These are phyloP conservation scores for Hycleus phaleratus DNA, from an alignment of 1,140 invertebrate species.

Conservation along the genomic window DNA sequence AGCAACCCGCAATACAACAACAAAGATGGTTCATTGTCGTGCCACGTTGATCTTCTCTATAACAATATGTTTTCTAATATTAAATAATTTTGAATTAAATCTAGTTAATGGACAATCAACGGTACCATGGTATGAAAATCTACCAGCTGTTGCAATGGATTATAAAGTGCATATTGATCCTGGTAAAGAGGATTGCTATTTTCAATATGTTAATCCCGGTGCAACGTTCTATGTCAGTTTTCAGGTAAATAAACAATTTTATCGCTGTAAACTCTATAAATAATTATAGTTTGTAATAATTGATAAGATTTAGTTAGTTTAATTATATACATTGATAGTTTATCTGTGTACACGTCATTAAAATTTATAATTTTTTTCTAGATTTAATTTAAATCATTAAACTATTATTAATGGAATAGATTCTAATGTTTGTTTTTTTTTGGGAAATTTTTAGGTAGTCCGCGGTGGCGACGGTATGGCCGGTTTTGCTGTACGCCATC, in stretches of 20 bases:
- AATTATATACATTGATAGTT: no score
- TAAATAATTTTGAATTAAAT: slow-evolving; percentile 8
- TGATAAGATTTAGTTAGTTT: no score
- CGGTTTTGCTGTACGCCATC: slow-evolving; percentile 83
- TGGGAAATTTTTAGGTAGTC: slow-evolving; percentile 52
- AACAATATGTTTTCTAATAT: slow-evolving; percentile 3
- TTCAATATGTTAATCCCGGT: slow-evolving; percentile 82
- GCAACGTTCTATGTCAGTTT: slow-evolving; percentile 92
- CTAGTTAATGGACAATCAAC: slow-evolving; percentile 19
- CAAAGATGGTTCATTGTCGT: slow-evolving; percentile 7
- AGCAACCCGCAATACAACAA: slow-evolving; percentile 6
- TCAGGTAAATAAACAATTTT: slow-evolving; percentile 58
- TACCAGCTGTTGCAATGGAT: slow-evolving; percentile 87
- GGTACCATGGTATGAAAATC: slow-evolving; percentile 65
- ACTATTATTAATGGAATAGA: no score
- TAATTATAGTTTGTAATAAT: no score
- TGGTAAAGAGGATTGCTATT: slow-evolving; percentile 92
- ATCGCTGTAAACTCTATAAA: no score
- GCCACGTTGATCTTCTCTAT: slow-evolving; percentile 10
- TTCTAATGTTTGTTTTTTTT: neutral
- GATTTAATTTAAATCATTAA: no score
- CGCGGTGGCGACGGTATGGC: slow-evolving; percentile 88
- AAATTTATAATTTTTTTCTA: no score
- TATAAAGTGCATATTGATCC: slow-evolving; percentile 91
- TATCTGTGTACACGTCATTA: no score